These are phyloP conservation scores for Lasioglossum leucozonium DNA, from an alignment of 2,888 invertebrate species.

Conservation along the genomic window DNA sequence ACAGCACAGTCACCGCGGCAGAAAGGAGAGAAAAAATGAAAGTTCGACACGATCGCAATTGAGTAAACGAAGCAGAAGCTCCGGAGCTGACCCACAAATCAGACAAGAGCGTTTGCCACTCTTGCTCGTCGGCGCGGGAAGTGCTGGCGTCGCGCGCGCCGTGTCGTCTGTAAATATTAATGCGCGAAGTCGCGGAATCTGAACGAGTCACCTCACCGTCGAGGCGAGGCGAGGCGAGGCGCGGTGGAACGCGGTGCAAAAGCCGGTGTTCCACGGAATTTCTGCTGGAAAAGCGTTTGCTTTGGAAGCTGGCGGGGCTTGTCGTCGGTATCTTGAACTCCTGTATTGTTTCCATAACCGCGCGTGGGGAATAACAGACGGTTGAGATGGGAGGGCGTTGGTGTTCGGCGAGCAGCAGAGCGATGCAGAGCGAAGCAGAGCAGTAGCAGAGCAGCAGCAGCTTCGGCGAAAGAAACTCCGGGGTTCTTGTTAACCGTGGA, in stretches of 20 bases:
- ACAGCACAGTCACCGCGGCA: not conserved
- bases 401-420: conserved; percentile 25
- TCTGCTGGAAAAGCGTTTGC: conserved; percentile 48
- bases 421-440: not conserved
- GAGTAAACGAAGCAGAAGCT: not conserved
- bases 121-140: conserved; percentile 1
- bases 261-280: not conserved
- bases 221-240: not conserved
- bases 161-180: not conserved
- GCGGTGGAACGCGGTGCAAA: not conserved
- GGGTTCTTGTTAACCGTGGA: conserved; percentile 10
- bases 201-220: not conserved
- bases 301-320: conserved; percentile 16
- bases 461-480: conserved; percentile 32
- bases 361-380: conserved; percentile 40
- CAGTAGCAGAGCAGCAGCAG: not conserved
- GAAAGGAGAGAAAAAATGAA: not conserved
- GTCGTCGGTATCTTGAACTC: conserved; percentile 14
- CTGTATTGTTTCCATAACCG: conserved; percentile 47
- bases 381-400: conserved; percentile 26
- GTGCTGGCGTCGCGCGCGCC: not conserved
- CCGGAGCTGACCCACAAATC: not conserved
- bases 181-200: conserved; percentile 11
- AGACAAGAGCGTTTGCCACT: not conserved
- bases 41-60: not conserved